phyloP scores from a whole-genome alignment of 2,113 vertebrate genomes.

The Terrapene triunguis region DNA sequence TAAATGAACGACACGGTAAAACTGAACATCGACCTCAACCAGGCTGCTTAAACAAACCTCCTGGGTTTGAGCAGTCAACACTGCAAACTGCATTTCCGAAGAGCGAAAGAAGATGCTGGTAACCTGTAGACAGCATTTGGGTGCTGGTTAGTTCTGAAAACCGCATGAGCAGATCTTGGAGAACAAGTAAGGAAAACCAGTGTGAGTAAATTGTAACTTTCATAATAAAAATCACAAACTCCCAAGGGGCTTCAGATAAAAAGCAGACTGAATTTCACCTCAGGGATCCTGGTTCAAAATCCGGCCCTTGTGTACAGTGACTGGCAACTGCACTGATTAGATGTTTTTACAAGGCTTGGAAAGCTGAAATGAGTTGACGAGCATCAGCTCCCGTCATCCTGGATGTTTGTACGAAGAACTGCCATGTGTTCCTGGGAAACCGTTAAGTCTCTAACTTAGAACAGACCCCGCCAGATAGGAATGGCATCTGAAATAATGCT shows the following conservation, averaged over 20 bases:
- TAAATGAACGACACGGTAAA: background rate
- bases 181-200: background rate
- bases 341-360: background rate
- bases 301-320: background rate
- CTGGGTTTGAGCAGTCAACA: background rate
- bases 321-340: background rate
- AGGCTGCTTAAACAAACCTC: background rate
- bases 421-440: accelerated
- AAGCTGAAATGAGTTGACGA: background rate
- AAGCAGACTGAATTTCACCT: background rate
- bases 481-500: background rate
- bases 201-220: background rate
- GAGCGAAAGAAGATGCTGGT: background rate
- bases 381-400: background rate
- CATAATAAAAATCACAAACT: background rate
- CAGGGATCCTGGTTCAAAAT: background rate
- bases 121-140: background rate
- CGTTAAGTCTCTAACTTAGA: background rate
- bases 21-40: background rate
- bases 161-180: background rate
- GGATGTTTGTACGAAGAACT: background rate
- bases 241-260: background rate
- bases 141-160: background rate
- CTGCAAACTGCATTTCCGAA: background rate
- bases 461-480: background rate